Evolutionary conservation across 1,140 invertebrate species (phyloP), one percentile per base, ranked within the genome.

Genomic region (Saccostrea cuccullata): DNA sequence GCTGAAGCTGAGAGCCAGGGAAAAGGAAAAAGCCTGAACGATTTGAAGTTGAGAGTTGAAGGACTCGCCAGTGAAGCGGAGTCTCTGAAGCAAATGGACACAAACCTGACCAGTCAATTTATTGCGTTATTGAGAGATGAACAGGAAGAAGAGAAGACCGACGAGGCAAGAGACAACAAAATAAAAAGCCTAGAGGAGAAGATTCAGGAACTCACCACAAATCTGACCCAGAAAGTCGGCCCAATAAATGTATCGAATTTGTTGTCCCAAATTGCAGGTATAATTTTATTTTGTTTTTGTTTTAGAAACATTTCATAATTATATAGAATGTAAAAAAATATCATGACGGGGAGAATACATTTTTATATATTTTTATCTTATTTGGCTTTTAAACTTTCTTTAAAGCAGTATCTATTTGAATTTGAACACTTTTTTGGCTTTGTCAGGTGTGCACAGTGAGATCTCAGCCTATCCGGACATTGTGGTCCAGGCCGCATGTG

Each of bases 201-300:
- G n/a, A 64, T 64, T n/a, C n/a, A 64, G 58, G 58, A 64, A 64
- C n/a, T 64, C 17, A 64, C 58, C 58, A 17, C n/a, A 17, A 64
- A 64, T 64, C 58, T 64, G 58, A 64, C 58, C 17, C 58, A 20
- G 58, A 17, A 20, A 64, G n/a, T 64, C n/a, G 58, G 1, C n/a
- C 5, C 58, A 5, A n/a, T 64, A 20, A 64, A 64, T n/a, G 17
- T 20, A 64, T 6, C 17, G 15, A n/a, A 64, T 64, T 64, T 64
- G 58, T 64, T n/a, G 58, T 64, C 58, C 58, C 58, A 64, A 64
- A 64, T 64, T n/a, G n/a, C 58, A 64, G 58, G 58, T 64, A 64
- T 6, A 64, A 64, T 6, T 64, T 17, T 1, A 64, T 20, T 0
- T 64, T n/a, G n/a, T n/a, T 64, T 64, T 64, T 6, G 47, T 47